Percentiles rank a stretch among this genome's conserved stretches.
Evolutionary conservation across 2,113 vertebrate genomes (phyloP).

Genomic region (Hemicordylus capensis): DNA sequence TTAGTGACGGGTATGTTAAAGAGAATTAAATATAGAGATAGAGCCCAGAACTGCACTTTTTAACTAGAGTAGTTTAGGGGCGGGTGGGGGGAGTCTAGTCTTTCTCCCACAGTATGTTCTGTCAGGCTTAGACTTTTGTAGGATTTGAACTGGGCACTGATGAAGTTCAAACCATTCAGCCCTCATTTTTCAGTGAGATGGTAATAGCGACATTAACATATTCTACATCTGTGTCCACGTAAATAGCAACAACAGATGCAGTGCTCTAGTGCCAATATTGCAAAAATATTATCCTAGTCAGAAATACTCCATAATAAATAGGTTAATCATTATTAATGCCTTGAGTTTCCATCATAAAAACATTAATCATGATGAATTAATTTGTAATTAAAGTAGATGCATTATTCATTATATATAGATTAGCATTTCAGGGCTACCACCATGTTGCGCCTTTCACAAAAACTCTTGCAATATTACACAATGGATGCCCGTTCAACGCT

Average conservation of each 20-base stretch:
- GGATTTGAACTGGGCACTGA: neutral
- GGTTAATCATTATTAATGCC: slow-evolving; percentile 63
- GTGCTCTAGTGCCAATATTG: slow-evolving; percentile 32
- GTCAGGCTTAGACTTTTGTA: neutral
- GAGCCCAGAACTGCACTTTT: no score
- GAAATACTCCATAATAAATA: slow-evolving; percentile 58
- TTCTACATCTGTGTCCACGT: slow-evolving; percentile 43
- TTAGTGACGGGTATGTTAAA: no score
- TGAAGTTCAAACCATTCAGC: slow-evolving; percentile 4
- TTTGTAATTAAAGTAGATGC: slow-evolving; percentile 46
- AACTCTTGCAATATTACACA: neutral
- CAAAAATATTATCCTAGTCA: slow-evolving; percentile 55
- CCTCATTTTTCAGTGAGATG: slow-evolving; percentile 37
- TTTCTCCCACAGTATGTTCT: neutral
- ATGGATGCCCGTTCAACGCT: neutral
- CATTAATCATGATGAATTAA: slow-evolving; percentile 66
- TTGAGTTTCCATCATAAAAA: slow-evolving; percentile 57
- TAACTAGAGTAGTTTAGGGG: neutral
- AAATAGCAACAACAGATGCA: slow-evolving; percentile 62
- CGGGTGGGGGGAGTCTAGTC: neutral
- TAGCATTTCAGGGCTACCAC: slow-evolving; percentile 28
- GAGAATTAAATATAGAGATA: no score
- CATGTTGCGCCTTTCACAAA: slow-evolving; percentile 30
- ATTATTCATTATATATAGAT: slow-evolving; percentile 45
- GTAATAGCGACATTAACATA: slow-evolving; percentile 29